phyloP scores from a whole-genome alignment of 2,888 invertebrate genomes.

The Rambutsinella grinnellia region DNA sequence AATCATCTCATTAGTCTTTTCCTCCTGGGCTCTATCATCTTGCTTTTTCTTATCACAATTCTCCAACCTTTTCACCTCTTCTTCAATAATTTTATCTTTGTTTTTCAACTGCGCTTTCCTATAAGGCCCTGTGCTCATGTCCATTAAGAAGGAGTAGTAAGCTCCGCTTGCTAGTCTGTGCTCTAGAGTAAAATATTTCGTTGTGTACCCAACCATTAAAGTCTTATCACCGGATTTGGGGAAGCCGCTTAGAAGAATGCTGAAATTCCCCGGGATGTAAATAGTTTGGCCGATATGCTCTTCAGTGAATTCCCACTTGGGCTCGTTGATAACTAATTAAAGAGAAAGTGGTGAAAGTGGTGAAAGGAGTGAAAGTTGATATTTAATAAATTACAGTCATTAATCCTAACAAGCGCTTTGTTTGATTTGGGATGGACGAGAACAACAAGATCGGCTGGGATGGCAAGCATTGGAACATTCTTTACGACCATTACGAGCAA shows the following conservation, averaged over 20 bases:
- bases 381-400: conserved; percentile 20
- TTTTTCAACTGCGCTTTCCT: not conserved
- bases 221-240: not conserved
- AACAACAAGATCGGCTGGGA: conserved; percentile 31
- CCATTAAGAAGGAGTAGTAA: conserved; percentile 38
- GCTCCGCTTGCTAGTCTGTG: conserved; percentile 6
- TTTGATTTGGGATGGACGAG: conserved; percentile 30
- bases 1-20: not conserved
- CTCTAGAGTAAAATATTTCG: conserved; percentile 1
- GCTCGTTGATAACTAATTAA: conserved; percentile 9
- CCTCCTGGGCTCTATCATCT: not conserved
- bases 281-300: conserved; percentile 51
- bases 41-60: not conserved
- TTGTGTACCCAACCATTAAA: conserved; percentile 38
- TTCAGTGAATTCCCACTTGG: conserved; percentile 16
- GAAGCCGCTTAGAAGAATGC: conserved; percentile 50
- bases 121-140: conserved; percentile 47
- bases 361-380: no score
- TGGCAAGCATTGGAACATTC: conserved; percentile 43
- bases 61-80: not conserved
- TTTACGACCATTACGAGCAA: conserved; percentile 44
- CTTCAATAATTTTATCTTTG: not conserved
- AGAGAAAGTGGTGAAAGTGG: no score
- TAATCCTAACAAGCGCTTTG: conserved; percentile 19
- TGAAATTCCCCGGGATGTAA: conserved; percentile 59